A percentile compares a stretch with the other conserved stretches of the same genome.
Evolutionary conservation across 1,140 invertebrate species (phyloP).

Genomic region (Ceratoteleas bidentatus): DNA sequence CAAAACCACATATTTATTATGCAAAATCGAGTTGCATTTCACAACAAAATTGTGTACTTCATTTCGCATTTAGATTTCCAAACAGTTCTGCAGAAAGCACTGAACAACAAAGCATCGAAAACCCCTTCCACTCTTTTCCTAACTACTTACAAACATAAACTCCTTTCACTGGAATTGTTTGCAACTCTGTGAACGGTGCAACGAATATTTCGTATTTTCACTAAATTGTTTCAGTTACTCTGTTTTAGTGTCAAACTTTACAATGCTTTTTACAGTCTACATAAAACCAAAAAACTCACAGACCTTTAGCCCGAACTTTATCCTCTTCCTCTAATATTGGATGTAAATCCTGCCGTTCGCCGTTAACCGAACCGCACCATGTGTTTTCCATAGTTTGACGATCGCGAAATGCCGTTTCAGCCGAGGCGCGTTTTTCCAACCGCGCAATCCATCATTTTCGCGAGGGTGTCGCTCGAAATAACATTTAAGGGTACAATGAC

Average conservation of each 20-base stretch:
- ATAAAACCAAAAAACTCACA: not conserved
- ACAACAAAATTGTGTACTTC: too few species aligned
- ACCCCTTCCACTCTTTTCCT: too few species aligned
- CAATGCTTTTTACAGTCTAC: too few species aligned
- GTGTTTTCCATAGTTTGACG: slow-evolving; percentile 67
- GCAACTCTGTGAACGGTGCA: too few species aligned
- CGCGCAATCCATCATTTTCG: slow-evolving; percentile 5
- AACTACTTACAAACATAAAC: too few species aligned
- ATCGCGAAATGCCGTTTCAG: slow-evolving; percentile 3
- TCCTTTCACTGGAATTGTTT: too few species aligned
- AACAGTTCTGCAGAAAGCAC: too few species aligned
- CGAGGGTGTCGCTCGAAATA: slow-evolving; percentile 11
- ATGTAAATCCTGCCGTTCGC: slow-evolving; percentile 69
- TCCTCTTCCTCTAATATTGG: slow-evolving; percentile 74
- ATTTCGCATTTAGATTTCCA: too few species aligned
- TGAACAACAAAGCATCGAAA: too few species aligned
- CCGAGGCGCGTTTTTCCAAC: slow-evolving; percentile 8
- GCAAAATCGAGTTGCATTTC: not conserved
- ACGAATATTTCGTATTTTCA: too few species aligned
- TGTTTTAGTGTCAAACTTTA: too few species aligned
- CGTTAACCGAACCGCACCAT: slow-evolving; percentile 61
- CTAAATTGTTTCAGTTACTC: too few species aligned
- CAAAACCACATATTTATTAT: not conserved
- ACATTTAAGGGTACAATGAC: slow-evolving; percentile 23
- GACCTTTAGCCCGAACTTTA: slow-evolving; percentile 56